These are phyloP conservation scores for Zaprionus capensis DNA, from an alignment of 1,140 invertebrate species.

Conservation along the genomic window DNA sequence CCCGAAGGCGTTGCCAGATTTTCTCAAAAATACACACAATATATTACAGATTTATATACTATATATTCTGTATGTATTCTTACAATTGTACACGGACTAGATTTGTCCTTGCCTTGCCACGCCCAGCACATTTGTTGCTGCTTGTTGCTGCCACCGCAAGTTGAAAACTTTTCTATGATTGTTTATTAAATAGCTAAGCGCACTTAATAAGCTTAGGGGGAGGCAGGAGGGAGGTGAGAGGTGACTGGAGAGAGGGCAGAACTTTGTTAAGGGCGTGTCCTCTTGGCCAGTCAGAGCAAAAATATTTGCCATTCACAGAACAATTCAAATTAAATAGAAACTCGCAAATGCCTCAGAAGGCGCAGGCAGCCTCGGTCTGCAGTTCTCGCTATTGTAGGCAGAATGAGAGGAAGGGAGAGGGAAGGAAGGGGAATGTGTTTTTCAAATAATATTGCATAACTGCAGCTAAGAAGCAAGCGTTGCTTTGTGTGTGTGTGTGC, in stretches of 20 bases:
- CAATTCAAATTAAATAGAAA: constrained; percentile 80
- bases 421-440: constrained; percentile 50
- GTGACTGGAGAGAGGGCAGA: constrained; percentile 8
- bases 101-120: constrained; percentile 47
- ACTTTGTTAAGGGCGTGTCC: constrained; percentile 21
- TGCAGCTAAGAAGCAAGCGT: constrained; percentile 42
- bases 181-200: constrained; percentile 79
- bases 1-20: constrained; percentile 55
- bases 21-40: not conserved
- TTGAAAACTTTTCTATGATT: constrained; percentile 67
- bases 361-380: not conserved
- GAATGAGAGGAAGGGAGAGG: not conserved
- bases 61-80: not conserved
- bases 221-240: constrained; percentile 24
- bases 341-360: constrained; percentile 49
- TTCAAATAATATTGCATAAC: constrained; percentile 80
- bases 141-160: not conserved
- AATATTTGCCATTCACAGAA: constrained; percentile 67
- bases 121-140: constrained; percentile 7
- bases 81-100: not conserved
- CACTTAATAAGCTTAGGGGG: constrained; percentile 76
- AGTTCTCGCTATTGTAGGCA: not conserved
- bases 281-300: constrained; percentile 35
- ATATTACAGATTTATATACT: not conserved
- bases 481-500: constrained; percentile 2